Evolutionary conservation across 2,888 invertebrate genomes (phyloP), one percentile per base, ranked within the genome.

Genomic region (Ligdia adustata): DNA sequence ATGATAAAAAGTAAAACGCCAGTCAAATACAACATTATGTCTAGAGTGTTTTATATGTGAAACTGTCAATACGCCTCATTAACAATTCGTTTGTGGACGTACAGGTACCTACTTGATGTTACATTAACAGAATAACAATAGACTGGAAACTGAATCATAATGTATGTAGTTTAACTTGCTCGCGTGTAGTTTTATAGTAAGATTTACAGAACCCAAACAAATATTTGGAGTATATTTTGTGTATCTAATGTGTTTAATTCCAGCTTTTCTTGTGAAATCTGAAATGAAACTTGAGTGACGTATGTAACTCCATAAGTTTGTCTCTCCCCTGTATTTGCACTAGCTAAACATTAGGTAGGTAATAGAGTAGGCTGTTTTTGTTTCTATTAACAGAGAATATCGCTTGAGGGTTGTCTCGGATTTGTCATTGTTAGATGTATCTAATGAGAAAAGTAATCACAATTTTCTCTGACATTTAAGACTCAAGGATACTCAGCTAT

Each of bases 361-460:
- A 45, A 27, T 32, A 44, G 28, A 44, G 38, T 34, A n/a, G 31
- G 15, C 45, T 39, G 37, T 48, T 39, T 61, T 45, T 40, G 58
- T 70, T 63, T 72, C 60, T 59, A 70, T 83, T 82, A 52, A 45
- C 27, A 27, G 9, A n/a, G n/a, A n/a, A 40, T 6, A 41, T 40
- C 28, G 15, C 49, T 69, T 54, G 55, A 71, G 51, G 60, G 69
- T 63, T 69, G 71, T 66, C 72, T 69, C 69, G 63, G 56, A 79
- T 85, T 79, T 76, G 72, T 82, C 61, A 72, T 62, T 72, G 78
- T 76, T 75, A 65, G 60, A 47, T 52, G 65, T 72, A 77, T n/a
- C n/a, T n/a, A n/a, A 73, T 75, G 50, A 37, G 67, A n/a, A n/a
- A n/a, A n/a, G n/a, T n/a, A n/a, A n/a, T n/a, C n/a, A n/a, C n/a